Base-by-base conservation (phyloP, 2,113 vertebrate species). In the Thymallus thymallus region DNA sequence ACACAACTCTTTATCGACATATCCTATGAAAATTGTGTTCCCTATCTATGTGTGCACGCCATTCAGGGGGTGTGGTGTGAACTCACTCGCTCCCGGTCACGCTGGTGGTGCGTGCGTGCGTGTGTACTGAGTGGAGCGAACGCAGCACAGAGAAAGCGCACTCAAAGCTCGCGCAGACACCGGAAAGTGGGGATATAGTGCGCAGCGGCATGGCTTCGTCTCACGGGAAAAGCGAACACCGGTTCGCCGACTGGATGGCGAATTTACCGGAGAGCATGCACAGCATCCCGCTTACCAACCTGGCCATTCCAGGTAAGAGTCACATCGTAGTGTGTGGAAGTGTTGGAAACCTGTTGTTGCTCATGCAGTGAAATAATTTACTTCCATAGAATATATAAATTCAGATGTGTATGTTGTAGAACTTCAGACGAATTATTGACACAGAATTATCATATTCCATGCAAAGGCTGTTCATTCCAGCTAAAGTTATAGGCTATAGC, bases 181-280 rank as follows among this genome's bases (percentile, higher is more conserved):
- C 48, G 80, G 66, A 87, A 78, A 88, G 81, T 74, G 51, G 76
- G 80, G 69, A 14, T 81, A 66, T 78, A 81, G 82, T 77, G 82
- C 73, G 73, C 74, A 73, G 80, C 90, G 87, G 92, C 74, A 97
- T 98, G 96, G 97, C 97, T 91, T 95, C 96, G 58, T 98, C 95
- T 92, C 96, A 96, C 82, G 95, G 95, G 85, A 97, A 94, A 90
- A 91, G 86, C 71, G 96, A 98, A 88, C 83, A 93, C 86, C 91
- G 93, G 65, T 94, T 95, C 79, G 96, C 95, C 5, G 96, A 98
- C 93, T 98, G 97, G 97, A 98, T 98, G 97, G 91, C 95, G 77
- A 93, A 91, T 90, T 92, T 98, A 85, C 97, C 97, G 1, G 88
- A 91, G 79, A 95, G 91, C 93, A 94, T 98, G 91, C 95, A 96